These are phyloP conservation scores for Nipponacmea schrenckii DNA, from an alignment of 2,888 invertebrate genomes.

Conservation along the genomic window DNA sequence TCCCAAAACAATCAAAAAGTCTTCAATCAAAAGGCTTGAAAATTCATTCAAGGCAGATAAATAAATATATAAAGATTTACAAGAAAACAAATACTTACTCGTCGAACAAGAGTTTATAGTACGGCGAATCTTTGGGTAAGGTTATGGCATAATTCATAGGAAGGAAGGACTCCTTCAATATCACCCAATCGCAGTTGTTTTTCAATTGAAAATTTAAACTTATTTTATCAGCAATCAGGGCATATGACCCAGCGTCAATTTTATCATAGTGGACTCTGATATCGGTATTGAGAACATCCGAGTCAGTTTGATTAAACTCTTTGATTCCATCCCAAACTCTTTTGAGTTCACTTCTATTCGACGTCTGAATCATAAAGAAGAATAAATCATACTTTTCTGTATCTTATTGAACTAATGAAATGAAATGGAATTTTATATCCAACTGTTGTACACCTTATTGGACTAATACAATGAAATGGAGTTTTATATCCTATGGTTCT, in stretches of 20 bases:
- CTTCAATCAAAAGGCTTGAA: too few relatives aligned
- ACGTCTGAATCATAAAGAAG: slow-evolving; percentile 33
- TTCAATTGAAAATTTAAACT: slow-evolving; percentile 41
- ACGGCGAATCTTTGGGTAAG: slow-evolving; percentile 54
- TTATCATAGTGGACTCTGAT: slow-evolving; percentile 38
- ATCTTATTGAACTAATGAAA: too few relatives aligned
- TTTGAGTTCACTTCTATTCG: slow-evolving; percentile 31
- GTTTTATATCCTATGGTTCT: too few relatives aligned
- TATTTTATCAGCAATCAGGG: slow-evolving; percentile 45
- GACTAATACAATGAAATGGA: too few relatives aligned
- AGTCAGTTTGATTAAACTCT: slow-evolving; percentile 39
- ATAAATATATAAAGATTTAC: too few relatives aligned
- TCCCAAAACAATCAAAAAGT: too few relatives aligned
- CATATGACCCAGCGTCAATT: slow-evolving; percentile 35
- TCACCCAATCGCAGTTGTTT: slow-evolving; percentile 50
- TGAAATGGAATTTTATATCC: too few relatives aligned
- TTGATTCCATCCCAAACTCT: slow-evolving; percentile 41
- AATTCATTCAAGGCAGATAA: neutral
- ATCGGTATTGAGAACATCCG: slow-evolving; percentile 35
- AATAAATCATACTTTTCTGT: neutral
- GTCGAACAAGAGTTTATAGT: slow-evolving; percentile 44
- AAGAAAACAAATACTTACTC: slow-evolving; percentile 44
- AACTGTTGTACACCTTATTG: too few relatives aligned
- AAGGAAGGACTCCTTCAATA: slow-evolving; percentile 48
- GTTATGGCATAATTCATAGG: slow-evolving; percentile 51